phyloP scores from a whole-genome alignment of 2,888 invertebrate genomes.

The Lepeophtheirus nordmannii region DNA sequence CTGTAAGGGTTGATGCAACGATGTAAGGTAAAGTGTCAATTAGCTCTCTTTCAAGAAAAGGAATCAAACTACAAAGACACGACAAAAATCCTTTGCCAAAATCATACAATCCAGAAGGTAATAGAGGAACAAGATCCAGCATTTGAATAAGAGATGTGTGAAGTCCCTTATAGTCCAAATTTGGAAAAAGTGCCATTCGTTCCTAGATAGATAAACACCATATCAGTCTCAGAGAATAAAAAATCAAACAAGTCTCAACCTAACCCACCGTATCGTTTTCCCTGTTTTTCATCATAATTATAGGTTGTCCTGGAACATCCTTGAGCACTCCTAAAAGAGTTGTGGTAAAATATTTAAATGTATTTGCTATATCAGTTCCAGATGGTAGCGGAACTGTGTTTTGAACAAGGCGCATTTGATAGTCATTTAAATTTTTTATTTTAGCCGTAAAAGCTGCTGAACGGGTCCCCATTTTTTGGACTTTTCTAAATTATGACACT shows the following conservation, averaged over 20 bases:
- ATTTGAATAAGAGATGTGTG: slow-evolving; percentile 76
- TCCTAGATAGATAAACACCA: background rate
- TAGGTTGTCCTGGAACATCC: slow-evolving; percentile 83
- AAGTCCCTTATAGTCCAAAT: slow-evolving; percentile 86
- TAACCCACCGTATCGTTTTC: slow-evolving; percentile 51
- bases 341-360: slow-evolving; percentile 93
- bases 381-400: slow-evolving; percentile 56
- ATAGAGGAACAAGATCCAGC: slow-evolving; percentile 79
- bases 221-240: slow-evolving; percentile 1
- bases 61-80: slow-evolving; percentile 80
- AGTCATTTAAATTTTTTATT: slow-evolving; percentile 89
- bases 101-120: slow-evolving; percentile 70
- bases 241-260: background rate
- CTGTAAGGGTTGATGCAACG: slow-evolving; percentile 59
- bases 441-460: slow-evolving; percentile 62
- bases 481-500: no score
- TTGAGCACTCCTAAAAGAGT: slow-evolving; percentile 85
- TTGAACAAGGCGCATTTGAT: slow-evolving; percentile 78
- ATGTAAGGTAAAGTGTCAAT: slow-evolving; percentile 89
- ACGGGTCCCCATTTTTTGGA: slow-evolving; percentile 19
- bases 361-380: slow-evolving; percentile 89
- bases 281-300: slow-evolving; percentile 73
- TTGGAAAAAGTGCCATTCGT: slow-evolving; percentile 81
- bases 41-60: slow-evolving; percentile 87
- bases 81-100: slow-evolving; percentile 86